Base-by-base conservation (phyloP, 2,888 invertebrate genomes). In the Flexamia atlantica region DNA sequence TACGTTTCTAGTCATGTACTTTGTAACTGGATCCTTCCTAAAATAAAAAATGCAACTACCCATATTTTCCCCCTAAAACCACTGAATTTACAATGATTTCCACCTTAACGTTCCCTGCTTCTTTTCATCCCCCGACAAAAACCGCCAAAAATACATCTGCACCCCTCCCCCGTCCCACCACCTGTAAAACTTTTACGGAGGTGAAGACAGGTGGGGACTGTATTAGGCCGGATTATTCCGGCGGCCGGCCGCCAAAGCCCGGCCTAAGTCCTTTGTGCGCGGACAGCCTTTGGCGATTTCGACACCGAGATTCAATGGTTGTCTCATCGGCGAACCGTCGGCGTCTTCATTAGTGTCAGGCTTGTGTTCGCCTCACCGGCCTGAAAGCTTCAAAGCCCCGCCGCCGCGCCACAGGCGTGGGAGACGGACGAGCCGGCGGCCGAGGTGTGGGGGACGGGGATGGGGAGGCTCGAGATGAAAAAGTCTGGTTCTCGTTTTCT, bases 311-410 rank as follows among this genome's bases (percentile, higher is more conserved):
- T 40, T 70, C 36, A 70, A 70, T 70, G 40, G 70, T 12, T 64
- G 36, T 70, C 70, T 20, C n/a, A n/a, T 10, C 36, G 20, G 2
- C 40, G 23, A 25, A 36, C 28, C 40, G 40, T 32, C 40, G 20
- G 64, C 40, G 70, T 70, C 70, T 70, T 70, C 70, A 70, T 70
- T 70, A 70, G 70, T 70, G 70, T 70, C 70, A 70, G 70, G 36
- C 40, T 40, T 40, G 23, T 40, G 40, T 70, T 7, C 70, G 70
- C 20, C n/a, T 40, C 40, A 70, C 40, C 40, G 70, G 20, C 36
- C 20, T 70, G 40, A 70, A 70, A 70, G 70, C 30, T 17, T 20
- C 20, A 3, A 17, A 10, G 5, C 5, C 20, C 3, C 64, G 10
- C 2, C 1, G 17, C 32, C 12, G 30, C 68, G 5, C 28, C 36